Evolutionary conservation across 2,888 invertebrate genomes (phyloP), one percentile per base, ranked within the genome.

Genomic region (Andrena marginata): DNA sequence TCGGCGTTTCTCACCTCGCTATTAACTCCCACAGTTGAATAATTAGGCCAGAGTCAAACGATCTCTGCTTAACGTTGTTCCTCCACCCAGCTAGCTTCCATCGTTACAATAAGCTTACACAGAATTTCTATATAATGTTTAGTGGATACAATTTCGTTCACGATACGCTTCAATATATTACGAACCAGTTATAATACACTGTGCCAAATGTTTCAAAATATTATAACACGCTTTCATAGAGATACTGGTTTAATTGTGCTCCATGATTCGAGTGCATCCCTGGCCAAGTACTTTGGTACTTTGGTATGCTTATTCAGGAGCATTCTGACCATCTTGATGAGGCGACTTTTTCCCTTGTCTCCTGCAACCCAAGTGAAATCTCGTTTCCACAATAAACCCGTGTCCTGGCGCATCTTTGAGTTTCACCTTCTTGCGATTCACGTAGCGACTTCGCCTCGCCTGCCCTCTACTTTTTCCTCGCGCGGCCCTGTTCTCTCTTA

Each of bases 341-440:
- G 54, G 42, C 48, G 48, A 62, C 71, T 64, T 77, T 69, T 56
- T 29, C 42, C 5, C 20, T 10, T 16, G 29, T 8, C 59, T 59
- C 62, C 10, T 35, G 8, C 8, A n/a, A 69, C n/a, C 42, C 76
- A 69, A 20, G 64, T 26, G 73, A 77, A 82, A 87, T 87, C 75
- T 75, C 78, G 79, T 80, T 87, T 78, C 75, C 76, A 68, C 73
- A 60, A 82, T 80, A 69, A 87, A 87, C 67, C 68, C 29, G 48
- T 68, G 42, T 35, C 62, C 59, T 13, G 49, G 65, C 48, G 74
- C 48, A 70, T 68, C 54, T 70, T 71, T 33, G 60, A 65, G 33
- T 51, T 10, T 31, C 35, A 20, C 31, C 74, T 77, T 56, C 78
- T 77, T 77, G 62, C 59, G 26, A 68, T 71, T 69, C 63, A 63